Base-by-base conservation (phyloP, 1,140 invertebrate genomes). In the Araneus ventricosus region DNA sequence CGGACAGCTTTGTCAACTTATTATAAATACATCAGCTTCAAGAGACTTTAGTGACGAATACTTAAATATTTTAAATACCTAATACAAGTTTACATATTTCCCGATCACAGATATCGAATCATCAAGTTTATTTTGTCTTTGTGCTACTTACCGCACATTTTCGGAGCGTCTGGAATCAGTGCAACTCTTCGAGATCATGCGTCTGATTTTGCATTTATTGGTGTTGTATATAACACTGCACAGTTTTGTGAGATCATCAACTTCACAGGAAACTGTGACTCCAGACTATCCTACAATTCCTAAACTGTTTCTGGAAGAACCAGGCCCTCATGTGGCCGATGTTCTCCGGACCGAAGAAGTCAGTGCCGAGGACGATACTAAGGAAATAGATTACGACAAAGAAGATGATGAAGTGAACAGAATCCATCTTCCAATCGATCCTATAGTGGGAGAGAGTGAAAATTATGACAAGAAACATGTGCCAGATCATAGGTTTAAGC, bases 371-470 rank as follows among this genome's bases (percentile, higher is more conserved):
- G 82, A 92, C 30, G 75, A 75, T 34, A 17, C 22, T 7, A 70
- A 52, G n/a, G n/a, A 57, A 6, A 41, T 92, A 22, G 39, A 92
- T 22, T 90, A 86, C 37, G 70, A 89, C 10, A 22, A 52, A 75
- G 89, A 90, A 82, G 90, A 92, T 27, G 90, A 92, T 59, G 90
- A 92, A 57, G 90, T 92, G 90, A 92, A 92, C 52, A 24, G 79
- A 14, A 20, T 87, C 10, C 91, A 39, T 61, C 20, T 93, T 34
- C 85, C 91, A 37, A 45, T 59, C 20, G 91, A 87, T 24, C 91
- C 63, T 27, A 88, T 88, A n/a, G 37, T 88, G 4, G 67, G 34
- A 0, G 90, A 92, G 10, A 39, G 84, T 5, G 88, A 57, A 14
- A 41, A 41, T n/a, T 75, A 90, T 30, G 34, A 61, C 17, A 84